Percentiles rank a stretch among this genome's conserved stretches.
Evolutionary conservation across 1,140 invertebrate species (phyloP).

Genomic region (Drosophila pruinosa): DNA sequence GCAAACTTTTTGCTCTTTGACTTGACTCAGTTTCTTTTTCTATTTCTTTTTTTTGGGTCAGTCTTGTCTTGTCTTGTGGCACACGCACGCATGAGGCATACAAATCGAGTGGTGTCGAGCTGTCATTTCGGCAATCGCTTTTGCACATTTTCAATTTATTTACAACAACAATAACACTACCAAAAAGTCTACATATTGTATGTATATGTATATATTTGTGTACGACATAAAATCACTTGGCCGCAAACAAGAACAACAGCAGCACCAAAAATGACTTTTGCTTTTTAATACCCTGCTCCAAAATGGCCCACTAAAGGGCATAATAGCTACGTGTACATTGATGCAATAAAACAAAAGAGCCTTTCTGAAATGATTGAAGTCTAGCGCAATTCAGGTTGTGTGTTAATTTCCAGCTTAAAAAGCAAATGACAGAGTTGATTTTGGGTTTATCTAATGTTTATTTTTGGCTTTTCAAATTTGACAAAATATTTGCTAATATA

Average conservation of each 20-base stretch:
- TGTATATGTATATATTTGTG: slow-evolving; percentile 15
- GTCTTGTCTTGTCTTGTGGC: neutral
- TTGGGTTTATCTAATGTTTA: no score
- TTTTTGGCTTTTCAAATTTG: no score
- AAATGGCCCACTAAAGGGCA: neutral
- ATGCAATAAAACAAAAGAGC: no score
- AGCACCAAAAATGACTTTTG: slow-evolving; percentile 30
- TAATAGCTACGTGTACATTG: no score
- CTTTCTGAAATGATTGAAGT: no score
- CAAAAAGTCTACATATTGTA: neutral
- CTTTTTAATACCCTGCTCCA: slow-evolving; percentile 15
- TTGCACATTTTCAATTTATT: slow-evolving; percentile 61
- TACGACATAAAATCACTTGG: slow-evolving; percentile 58
- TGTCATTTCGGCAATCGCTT: slow-evolving; percentile 23
- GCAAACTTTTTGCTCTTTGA: neutral
- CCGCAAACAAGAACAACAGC: slow-evolving; percentile 13
- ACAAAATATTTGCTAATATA: no score
- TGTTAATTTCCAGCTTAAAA: no score
- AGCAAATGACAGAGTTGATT: no score
- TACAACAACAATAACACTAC: slow-evolving; percentile 17
- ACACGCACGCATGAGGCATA: slow-evolving; percentile 58
- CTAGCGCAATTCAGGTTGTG: no score
- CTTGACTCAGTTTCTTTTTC: neutral
- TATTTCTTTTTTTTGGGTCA: neutral
- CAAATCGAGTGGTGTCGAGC: slow-evolving; percentile 51